Conservation (phyloP, 2,888 invertebrate genomes). For the Drosophila ochracea region DNA sequence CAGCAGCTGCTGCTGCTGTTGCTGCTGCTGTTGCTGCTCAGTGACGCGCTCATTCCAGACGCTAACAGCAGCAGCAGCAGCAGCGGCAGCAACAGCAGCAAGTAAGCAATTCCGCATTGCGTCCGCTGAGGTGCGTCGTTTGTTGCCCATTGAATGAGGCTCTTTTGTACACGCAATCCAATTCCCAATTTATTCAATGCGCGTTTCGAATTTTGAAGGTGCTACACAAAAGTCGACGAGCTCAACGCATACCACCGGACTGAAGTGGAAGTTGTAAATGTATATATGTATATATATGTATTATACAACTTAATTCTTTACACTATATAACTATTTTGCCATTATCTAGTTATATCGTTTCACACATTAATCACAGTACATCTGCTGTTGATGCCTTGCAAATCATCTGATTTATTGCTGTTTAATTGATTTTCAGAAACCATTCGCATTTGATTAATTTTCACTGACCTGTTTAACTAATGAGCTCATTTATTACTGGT, state of each 20-base stretch:
- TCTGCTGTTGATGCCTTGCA: not conserved
- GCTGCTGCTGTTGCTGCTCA: constrained; percentile 3
- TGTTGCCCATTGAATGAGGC: constrained; percentile 60
- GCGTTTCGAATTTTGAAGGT: constrained; percentile 43
- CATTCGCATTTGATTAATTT: not conserved
- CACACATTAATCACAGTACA: not conserved
- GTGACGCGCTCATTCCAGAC: constrained; percentile 35
- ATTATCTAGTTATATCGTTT: not conserved
- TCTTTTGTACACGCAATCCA: constrained; percentile 53
- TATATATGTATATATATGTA: not conserved
- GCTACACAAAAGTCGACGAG: constrained; percentile 13
- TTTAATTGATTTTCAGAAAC: not conserved
- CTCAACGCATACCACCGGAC: not conserved
- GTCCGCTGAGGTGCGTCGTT: constrained; percentile 53
- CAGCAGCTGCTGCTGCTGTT: constrained; percentile 5
- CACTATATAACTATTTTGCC: not conserved
- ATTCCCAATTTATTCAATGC: constrained; percentile 53
- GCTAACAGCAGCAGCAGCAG: constrained; percentile 1
- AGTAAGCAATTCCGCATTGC: constrained; percentile 13
- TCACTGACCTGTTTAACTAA: not conserved
- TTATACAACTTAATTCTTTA: not conserved
- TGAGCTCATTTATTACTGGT: not conserved
- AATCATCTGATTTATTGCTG: not conserved
- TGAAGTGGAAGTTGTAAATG: not conserved
- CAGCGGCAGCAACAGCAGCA: not conserved